A percentile compares a stretch with the other conserved stretches of the same genome.
Conservation (phyloP, 2,888 invertebrate genomes). For the Brachypalpus laphriformis region DNA sequence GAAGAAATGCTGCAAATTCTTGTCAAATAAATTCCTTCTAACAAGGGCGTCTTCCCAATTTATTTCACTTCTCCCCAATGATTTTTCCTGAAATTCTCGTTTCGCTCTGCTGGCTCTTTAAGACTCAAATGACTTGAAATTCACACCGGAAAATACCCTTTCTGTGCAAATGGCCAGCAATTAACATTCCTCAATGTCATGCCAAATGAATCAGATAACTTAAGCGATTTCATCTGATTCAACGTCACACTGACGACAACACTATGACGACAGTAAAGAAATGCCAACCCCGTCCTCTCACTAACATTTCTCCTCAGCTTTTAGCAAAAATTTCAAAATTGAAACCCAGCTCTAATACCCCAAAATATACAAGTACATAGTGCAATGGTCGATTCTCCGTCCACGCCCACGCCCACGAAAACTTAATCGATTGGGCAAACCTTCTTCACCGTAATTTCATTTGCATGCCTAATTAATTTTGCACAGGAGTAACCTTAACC, state of each 20-base stretch:
- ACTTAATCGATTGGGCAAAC: conserved; percentile 68
- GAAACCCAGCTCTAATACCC: conserved; percentile 23
- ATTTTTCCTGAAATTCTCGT: neutral
- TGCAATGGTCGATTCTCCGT: conserved; percentile 1
- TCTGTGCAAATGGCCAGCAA: conserved; percentile 15
- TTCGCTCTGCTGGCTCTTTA: neutral
- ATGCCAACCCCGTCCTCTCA: neutral
- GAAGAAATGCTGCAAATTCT: neutral
- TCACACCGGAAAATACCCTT: neutral
- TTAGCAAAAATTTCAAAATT: conserved; percentile 35
- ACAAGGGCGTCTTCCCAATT: neutral
- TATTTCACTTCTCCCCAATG: neutral
- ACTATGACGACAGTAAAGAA: neutral
- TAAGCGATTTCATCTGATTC: conserved; percentile 32
- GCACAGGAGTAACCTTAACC: conserved; percentile 57
- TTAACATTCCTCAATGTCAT: conserved; percentile 58
- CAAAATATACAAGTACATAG: neutral
- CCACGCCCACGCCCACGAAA: neutral
- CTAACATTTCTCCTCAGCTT: no score
- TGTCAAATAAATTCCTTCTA: neutral
- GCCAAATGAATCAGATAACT: conserved; percentile 60
- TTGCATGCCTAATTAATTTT: conserved; percentile 74
- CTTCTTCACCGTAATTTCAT: conserved; percentile 67
- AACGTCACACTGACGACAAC: conserved; percentile 17
- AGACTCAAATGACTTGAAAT: neutral